Evolutionary conservation across 2,888 invertebrate genomes (phyloP), one percentile per base, ranked within the genome.

Genomic region (Stomorhina lunata): DNA sequence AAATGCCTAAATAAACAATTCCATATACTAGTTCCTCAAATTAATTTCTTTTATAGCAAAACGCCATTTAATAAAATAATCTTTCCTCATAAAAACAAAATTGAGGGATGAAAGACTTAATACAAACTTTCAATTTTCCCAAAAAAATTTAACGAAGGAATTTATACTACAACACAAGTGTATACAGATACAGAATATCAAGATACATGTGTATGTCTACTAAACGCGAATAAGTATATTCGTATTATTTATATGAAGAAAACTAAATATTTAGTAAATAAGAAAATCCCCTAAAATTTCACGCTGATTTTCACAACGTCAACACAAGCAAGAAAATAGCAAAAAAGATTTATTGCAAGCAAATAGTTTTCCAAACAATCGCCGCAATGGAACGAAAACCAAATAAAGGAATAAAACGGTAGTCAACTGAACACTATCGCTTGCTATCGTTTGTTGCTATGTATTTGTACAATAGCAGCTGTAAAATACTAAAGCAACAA

Each of bases 291-390:
- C 27, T 22, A 43, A 69, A 82, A 78, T 82, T 82, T 73, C 81
- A 81, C 68, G 81, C 78, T 81, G 77, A 78, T 81, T 81, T 81
- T 81, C 77, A 81, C 78, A 78, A 75, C 82, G 75, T 82, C 75
- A 79, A 79, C 78, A 82, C 79, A 79, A 82, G 75, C 66, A 61
- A 61, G 22, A 43, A 50, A 43, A 27, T 4, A n/a, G 15, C 15
- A 5, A 12, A 66, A 75, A 69, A 69, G 82, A 82, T 79, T 82
- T 79, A 79, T 82, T 43, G 69, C 69, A 69, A 75, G 59, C 59
- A 79, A 79, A 79, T 59, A 78, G 57, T 75, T 79, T 72, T 75
- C 43, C 22, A 77, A 43, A 77, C 61, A 81, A 63, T 69, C 65
- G 45, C 73, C 6, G 25, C 40, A 32, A 65, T 27, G 37, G 43